Evolutionary conservation across 92 coral and sea anemone species (phyloP), one percentile per base, ranked within the genome.

Genomic region (Galaxea fascicularis): DNA sequence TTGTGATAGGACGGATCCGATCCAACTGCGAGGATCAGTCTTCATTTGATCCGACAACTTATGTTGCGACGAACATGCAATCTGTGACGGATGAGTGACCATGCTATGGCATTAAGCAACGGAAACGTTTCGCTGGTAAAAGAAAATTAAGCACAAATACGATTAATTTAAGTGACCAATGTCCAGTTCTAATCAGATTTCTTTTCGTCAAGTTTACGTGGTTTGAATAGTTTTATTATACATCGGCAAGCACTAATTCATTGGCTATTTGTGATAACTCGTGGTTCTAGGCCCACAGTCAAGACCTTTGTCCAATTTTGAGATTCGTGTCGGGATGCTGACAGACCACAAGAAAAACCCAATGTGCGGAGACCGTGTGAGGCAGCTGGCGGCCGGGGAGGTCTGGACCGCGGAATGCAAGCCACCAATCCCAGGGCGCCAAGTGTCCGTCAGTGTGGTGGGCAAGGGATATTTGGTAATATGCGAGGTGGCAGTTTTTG

Each of bases 401-500:
- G 86, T 87, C 47, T 93, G 97, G 97, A 93, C 97, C 10, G 75
- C 94, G 51, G 91, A 93, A 26, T 93, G 97, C 35, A 91, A 85
- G 15, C 94, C 94, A 15, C 84, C 89, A 82, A 86, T 93, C 79
- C 81, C 97, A 7, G 94, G 97, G 14, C 91, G 65, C 24, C 73
- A 88, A 78, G 97, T 93, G 52, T 93, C 97, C 4, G 77, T 93
- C 45, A 91, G 92, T 68, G 82, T 84, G 86, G 87, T 88, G 5
- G 93, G 94, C 1, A 79, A 77, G 6, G 96, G 93, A 51, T 59
- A 71, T 16, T 80, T 93, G 49, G 67, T 84, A 4, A 89, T 93
- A 16, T 93, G 96, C 56, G 96, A 93, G 56, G 94, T 93, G 77
- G 96, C 96, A 13, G 96, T 93, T 67, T 93, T 87, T 77, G 92